phyloP scores from a whole-genome alignment of 2,888 invertebrate species.

The Drosophila stalkeri region DNA sequence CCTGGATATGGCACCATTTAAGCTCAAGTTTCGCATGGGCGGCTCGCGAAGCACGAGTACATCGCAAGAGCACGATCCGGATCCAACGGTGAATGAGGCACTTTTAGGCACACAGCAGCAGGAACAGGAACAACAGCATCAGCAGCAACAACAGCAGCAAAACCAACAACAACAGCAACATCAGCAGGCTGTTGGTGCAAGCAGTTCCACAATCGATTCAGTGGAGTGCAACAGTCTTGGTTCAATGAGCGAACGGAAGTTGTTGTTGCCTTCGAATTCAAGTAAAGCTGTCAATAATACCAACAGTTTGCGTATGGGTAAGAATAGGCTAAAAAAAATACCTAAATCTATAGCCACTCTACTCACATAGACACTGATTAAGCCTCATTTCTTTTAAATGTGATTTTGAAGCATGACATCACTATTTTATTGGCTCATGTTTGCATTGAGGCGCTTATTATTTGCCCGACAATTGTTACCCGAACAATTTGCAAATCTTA shows the following conservation, averaged over 20 bases:
- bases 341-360: slow-evolving; percentile 1
- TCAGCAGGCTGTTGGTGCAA: slow-evolving; percentile 79
- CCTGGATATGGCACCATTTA: slow-evolving; percentile 84
- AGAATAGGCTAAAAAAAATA: slow-evolving; percentile 56
- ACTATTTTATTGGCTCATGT: background rate
- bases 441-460: slow-evolving; percentile 2
- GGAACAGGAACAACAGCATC: slow-evolving; percentile 58
- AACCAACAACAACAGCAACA: slow-evolving; percentile 51
- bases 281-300: slow-evolving; percentile 61
- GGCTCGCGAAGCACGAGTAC: slow-evolving; percentile 85
- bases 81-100: slow-evolving; percentile 84
- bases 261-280: slow-evolving; percentile 76
- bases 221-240: slow-evolving; percentile 84
- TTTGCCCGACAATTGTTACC: slow-evolving; percentile 20
- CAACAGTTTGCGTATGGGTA: slow-evolving; percentile 84
- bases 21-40: slow-evolving; percentile 85
- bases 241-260: slow-evolving; percentile 83
- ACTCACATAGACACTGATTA: background rate
- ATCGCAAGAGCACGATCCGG: slow-evolving; percentile 85
- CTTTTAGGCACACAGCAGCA: slow-evolving; percentile 78
- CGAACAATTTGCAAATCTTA: slow-evolving; percentile 4
- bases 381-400: slow-evolving; percentile 11
- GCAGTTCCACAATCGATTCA: slow-evolving; percentile 85
- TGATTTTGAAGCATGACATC: slow-evolving; percentile 38
- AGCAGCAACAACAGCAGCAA: slow-evolving; percentile 57